Evolutionary conservation across 2,113 vertebrate species (phyloP), one percentile per base, ranked within the genome.

Genomic region (Corythornis cristatus): DNA sequence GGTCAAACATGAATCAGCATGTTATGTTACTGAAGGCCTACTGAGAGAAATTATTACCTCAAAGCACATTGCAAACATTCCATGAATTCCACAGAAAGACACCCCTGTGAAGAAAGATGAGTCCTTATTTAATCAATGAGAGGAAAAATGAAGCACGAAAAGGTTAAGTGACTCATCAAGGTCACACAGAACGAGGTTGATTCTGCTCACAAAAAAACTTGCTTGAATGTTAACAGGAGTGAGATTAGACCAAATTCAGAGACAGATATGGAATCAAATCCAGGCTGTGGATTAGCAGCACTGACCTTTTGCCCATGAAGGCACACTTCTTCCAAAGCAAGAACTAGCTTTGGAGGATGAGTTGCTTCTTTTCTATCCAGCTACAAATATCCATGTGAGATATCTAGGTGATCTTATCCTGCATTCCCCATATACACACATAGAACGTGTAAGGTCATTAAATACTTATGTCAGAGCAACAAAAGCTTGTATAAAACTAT

Each of bases 151-250:
- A 86, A 88, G 40, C 56, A 40, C 61, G 57, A 45, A 73, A 79
- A 90, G 20, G 48, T 88, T 84, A 92, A 83, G 60, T 77, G 43
- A 88, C 64, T 93, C 61, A 87, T 74, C 72, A 87, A 92, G 68
- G 85, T 96, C 83, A 96, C 37, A 80, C 11, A 48, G n/a, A 93
- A 82, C 37, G 25, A 73, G 23, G 25, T n/a, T 48, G 58, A 65
- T 78, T 60, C 65, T 70, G 15, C 51, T 74, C 21, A 73, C 56
- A 56, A 7, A 45, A 74, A 92, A 87, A 64, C 23, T 77, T 64
- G 12, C 51, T 85, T 80, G 79, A 48, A 70, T 8, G 14, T 83
- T 79, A 92, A 60, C 51, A 85, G 18, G 26, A 77, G 17, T 77
- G 61, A 92, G 82, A 81, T 67, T 89, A 86, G 58, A 88, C 26